Base-by-base conservation (phyloP, 2,113 vertebrate genomes). In the Nansenia antarctica region DNA sequence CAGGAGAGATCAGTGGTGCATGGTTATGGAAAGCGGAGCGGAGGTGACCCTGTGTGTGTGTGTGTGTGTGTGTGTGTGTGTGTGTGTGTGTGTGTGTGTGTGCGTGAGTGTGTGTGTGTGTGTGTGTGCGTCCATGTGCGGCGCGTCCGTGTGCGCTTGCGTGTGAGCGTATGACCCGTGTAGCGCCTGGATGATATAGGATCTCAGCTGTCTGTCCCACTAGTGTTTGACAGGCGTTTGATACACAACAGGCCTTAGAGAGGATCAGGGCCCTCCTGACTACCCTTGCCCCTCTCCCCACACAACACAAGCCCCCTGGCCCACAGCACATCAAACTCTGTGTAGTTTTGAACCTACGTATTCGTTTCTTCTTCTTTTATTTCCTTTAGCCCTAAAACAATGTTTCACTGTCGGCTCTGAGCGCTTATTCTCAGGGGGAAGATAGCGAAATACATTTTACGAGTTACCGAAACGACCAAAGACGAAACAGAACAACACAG, bases 121-220 rank as follows among this genome's bases (percentile, higher is more conserved):
- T n/a, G n/a, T n/a, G n/a, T n/a, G n/a, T n/a, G 82, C 84, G 85
- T 87, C 83, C n/a, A n/a, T n/a, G n/a, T n/a, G n/a, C n/a, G n/a
- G n/a, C n/a, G n/a, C n/a, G n/a, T n/a, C n/a, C n/a, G n/a, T n/a
- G n/a, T n/a, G n/a, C n/a, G n/a, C n/a, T n/a, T n/a, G n/a, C n/a
- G n/a, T n/a, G n/a, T n/a, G n/a, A n/a, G n/a, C n/a, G n/a, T n/a
- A n/a, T n/a, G n/a, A n/a, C n/a, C n/a, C n/a, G n/a, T n/a, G n/a
- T 42, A 42, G 39, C n/a, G n/a, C n/a, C 35, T 42, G 39, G 15
- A 18, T 42, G 39, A 42, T 42, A 75, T 76, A 88, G 82, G 81
- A 77, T 68, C 78, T 90, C 87, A 90, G 89, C 89, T 90, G 89
- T 88, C 85, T 32, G 78, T 87, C 85, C 77, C 81, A 73, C 77